Percentiles rank a stretch among this genome's conserved stretches.
phyloP scores from a whole-genome alignment of 2,113 vertebrate genomes.

The Zosterops lateralis region DNA sequence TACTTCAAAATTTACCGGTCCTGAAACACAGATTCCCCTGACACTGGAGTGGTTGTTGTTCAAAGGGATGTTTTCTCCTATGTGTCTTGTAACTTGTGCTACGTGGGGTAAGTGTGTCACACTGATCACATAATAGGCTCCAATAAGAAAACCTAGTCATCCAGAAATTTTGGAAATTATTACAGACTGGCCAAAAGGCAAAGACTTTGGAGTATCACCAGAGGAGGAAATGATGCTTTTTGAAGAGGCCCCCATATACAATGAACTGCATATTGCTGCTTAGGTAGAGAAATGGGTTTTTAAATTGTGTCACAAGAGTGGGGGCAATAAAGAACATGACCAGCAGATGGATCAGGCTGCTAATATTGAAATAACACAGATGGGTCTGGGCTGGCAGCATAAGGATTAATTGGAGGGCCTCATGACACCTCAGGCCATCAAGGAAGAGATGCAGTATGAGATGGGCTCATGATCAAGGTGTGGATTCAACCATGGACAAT shows the following conservation, averaged over 20 bases:
- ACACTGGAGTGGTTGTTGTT: background rate
- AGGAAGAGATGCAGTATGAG: background rate
- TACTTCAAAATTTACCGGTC: background rate
- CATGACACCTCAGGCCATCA: background rate
- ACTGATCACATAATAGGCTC: background rate
- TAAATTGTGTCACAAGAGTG: background rate
- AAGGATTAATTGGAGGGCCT: background rate
- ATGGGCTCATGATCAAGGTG: background rate
- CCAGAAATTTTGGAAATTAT: background rate
- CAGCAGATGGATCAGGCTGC: background rate
- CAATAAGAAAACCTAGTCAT: background rate
- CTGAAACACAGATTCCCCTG: background rate
- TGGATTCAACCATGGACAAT: background rate
- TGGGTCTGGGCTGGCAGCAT: background rate
- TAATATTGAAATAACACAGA: background rate
- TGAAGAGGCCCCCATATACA: background rate
- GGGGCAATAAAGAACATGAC: background rate
- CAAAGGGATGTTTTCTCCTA: background rate
- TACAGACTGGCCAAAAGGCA: background rate
- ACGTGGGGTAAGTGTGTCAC: background rate
- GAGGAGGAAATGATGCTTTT: background rate
- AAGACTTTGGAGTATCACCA: background rate
- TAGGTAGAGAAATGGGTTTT: background rate
- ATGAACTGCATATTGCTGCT: background rate
- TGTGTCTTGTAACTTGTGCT: background rate